These are phyloP conservation scores for Prosapia bicincta DNA, from an alignment of 2,888 invertebrate species.

Conservation along the genomic window DNA sequence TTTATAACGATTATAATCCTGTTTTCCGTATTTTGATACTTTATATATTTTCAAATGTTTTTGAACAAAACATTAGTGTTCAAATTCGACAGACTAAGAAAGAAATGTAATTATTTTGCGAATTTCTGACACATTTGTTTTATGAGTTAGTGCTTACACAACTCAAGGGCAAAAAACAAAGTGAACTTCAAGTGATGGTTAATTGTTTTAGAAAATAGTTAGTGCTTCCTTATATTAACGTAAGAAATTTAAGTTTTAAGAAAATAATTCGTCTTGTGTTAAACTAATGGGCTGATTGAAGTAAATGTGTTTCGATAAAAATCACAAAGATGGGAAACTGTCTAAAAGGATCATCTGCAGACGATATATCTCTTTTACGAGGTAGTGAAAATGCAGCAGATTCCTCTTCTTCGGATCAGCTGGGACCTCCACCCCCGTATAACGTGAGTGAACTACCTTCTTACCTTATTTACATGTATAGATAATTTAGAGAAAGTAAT, in stretches of 20 bases:
- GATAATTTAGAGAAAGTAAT: no score
- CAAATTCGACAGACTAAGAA: neutral
- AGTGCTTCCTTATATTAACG: neutral
- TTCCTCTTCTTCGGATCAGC: conserved; percentile 54
- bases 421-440: conserved; percentile 55
- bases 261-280: neutral
- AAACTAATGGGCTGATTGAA: conserved; percentile 20
- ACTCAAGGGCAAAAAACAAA: neutral
- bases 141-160: neutral
- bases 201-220: neutral
- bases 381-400: conserved; percentile 57
- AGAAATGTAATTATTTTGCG: neutral
- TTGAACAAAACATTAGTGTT: neutral
- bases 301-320: neutral
- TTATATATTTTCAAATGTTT: neutral
- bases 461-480: no score
- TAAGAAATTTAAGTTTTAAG: neutral
- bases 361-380: conserved; percentile 60
- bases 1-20: neutral
- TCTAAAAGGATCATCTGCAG: conserved; percentile 61
- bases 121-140: neutral
- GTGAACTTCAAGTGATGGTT: neutral
- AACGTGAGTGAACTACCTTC: conserved; percentile 46
- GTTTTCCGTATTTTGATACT: neutral
- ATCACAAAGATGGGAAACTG: conserved; percentile 63